Conservation (phyloP, 2,113 vertebrate species). For the Neopipo cinnamomea region DNA sequence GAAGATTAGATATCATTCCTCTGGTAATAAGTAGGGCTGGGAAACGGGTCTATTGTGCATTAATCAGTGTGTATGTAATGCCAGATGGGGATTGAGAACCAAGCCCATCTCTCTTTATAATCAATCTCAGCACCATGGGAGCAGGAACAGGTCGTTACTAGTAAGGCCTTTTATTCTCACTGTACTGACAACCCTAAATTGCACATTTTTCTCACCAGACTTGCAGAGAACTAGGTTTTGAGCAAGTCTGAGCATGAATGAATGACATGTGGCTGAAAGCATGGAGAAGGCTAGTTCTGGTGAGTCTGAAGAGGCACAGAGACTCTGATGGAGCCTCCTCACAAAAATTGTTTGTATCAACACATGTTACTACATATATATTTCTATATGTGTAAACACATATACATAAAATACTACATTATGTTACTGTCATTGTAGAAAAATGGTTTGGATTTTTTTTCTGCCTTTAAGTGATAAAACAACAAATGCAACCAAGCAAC, state of each 20-base stretch:
- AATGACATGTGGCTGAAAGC: accelerated
- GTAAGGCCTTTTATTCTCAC: not conserved
- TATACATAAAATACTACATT: accelerated
- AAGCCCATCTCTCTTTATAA: not conserved
- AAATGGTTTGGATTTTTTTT: not conserved
- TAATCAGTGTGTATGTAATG: not conserved
- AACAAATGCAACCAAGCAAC: not conserved
- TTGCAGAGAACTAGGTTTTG: not conserved
- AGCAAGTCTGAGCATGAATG: not conserved
- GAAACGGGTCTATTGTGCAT: not conserved
- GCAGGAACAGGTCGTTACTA: not conserved
- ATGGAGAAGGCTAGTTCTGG: not conserved
- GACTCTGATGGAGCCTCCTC: not conserved
- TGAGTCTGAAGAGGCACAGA: not conserved
- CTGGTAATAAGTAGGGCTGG: not conserved
- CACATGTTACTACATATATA: not conserved
- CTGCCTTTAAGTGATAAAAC: not conserved
- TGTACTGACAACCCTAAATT: not conserved
- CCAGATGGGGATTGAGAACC: not conserved
- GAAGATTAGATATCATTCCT: not conserved
- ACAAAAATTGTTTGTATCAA: not conserved
- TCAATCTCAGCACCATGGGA: not conserved
- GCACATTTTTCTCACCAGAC: not conserved
- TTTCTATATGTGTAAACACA: too few relatives aligned
- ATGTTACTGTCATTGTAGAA: not conserved